Base-by-base conservation (phyloP, 2,888 invertebrate species). In the Cartodere bifasciata region DNA sequence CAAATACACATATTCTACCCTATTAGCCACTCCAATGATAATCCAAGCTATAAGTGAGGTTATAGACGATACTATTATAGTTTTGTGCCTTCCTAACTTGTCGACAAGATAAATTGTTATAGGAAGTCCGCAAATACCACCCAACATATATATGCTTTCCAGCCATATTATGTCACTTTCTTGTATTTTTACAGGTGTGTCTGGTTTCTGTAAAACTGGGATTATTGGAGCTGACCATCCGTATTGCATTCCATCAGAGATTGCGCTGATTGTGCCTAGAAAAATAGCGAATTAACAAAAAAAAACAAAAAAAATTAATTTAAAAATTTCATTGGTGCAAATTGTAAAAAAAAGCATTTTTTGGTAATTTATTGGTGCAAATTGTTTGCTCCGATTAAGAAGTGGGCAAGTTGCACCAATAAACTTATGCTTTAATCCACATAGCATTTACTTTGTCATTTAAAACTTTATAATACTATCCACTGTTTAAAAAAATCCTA, bases 221-320 rank as follows among this genome's bases (percentile, higher is more conserved):
- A 58, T 47, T 6, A 55, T 48, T 9, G 60, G 60, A 3, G 60
- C 54, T 10, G 60, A 55, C 60, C 60, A 60, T 10, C 58, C 59
- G 28, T 60, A 60, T 39, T 58, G 56, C 55, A 60, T 59, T 29
- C 60, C 60, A 52, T 60, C 60, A 11, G 58, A 56, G 22, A 60
- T 52, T n/a, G 58, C 58, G 29, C 56, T 55, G 16, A 59, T 41
- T 12, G 60, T 60, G 40, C 54, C 60, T 60, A 43, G 23, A 55
- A 55, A 5, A 16, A 14, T n/a, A n/a, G n/a, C 25, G 11, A 26
- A 12, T 9, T 4, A 9, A 4, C 23, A 5, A 3, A 13, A 13
- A 9, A 23, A 23, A n/a, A n/a, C n/a, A n/a, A n/a, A n/a, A n/a
- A n/a, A n/a, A n/a, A n/a, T n/a, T n/a, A n/a, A n/a, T n/a, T n/a